These are phyloP conservation scores for Struthio camelus DNA, from an alignment of 2,113 vertebrate genomes.

Conservation along the genomic window DNA sequence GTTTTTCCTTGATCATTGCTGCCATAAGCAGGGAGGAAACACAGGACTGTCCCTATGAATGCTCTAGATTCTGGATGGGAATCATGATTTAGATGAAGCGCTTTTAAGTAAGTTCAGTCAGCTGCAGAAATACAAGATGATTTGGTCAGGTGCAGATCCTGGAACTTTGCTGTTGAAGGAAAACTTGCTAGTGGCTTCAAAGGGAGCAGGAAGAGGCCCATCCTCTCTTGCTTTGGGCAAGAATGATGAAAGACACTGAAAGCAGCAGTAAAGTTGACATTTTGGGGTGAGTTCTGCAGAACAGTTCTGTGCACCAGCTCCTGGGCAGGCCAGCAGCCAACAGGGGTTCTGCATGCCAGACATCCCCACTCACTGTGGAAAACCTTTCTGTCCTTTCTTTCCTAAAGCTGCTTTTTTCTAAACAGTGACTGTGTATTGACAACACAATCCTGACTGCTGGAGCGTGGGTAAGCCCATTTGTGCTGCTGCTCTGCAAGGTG, in stretches of 20 bases:
- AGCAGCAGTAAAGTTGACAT: not conserved
- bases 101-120: not conserved
- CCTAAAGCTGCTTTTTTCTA: not conserved
- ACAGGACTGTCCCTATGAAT: not conserved
- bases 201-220: not conserved
- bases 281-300: not conserved
- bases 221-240: not conserved
- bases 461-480: not conserved
- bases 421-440: not conserved
- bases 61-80: not conserved
- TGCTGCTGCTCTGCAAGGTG: not conserved
- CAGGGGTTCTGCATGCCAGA: not conserved
- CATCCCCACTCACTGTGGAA: not conserved
- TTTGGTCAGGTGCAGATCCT: not conserved
- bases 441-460: not conserved
- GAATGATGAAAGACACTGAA: not conserved
- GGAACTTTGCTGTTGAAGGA: not conserved
- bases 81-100: rapidly evolving
- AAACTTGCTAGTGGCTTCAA: not conserved
- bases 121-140: not conserved
- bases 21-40: rapidly evolving
- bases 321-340: not conserved
- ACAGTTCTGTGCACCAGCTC: not conserved
- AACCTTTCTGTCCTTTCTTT: not conserved
- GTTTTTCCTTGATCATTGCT: not conserved